These are phyloP conservation scores for Seriola rivoliana DNA, from an alignment of 2,113 vertebrate genomes.

Conservation along the genomic window DNA sequence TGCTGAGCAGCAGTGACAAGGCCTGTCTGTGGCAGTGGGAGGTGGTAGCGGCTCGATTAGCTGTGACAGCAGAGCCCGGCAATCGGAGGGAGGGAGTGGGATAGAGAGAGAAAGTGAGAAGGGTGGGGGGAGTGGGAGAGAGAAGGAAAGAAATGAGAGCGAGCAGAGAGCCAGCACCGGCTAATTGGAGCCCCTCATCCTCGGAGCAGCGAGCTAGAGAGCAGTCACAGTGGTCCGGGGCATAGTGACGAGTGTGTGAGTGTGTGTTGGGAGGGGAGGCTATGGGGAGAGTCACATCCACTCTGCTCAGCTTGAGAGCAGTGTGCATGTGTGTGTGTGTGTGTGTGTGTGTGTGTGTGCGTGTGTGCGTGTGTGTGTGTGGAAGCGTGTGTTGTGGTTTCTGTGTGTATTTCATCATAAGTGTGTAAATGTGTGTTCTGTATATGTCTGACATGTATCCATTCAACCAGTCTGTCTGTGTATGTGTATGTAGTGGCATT, in stretches of 20 bases:
- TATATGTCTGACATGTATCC: neutral
- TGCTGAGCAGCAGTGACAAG: slow-evolving; percentile 77
- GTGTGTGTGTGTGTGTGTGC: slow-evolving; percentile 20
- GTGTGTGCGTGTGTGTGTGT: neutral
- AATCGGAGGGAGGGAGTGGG: slow-evolving; percentile 34
- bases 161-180: slow-evolving; percentile 54
- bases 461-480: slow-evolving; percentile 18
- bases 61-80: slow-evolving; percentile 79
- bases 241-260: slow-evolving; percentile 28
- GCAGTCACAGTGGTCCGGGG: slow-evolving; percentile 53
- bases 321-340: slow-evolving; percentile 7
- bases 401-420: slow-evolving; percentile 12
- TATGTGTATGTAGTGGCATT: slow-evolving; percentile 10
- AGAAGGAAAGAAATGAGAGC: slow-evolving; percentile 12
- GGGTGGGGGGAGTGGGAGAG: neutral
- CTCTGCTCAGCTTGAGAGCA: slow-evolving; percentile 19
- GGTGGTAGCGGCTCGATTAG: slow-evolving; percentile 80
- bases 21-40: slow-evolving; percentile 78
- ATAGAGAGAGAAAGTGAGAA: neutral
- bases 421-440: slow-evolving; percentile 21
- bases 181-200: slow-evolving; percentile 84
- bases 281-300: slow-evolving; percentile 39
- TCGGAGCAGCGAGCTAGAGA: slow-evolving; percentile 70
- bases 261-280: slow-evolving; percentile 29
- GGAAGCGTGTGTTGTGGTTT: neutral